Evolutionary conservation across 2,113 vertebrate species (phyloP).

Genomic region (Amazona guildingii): DNA sequence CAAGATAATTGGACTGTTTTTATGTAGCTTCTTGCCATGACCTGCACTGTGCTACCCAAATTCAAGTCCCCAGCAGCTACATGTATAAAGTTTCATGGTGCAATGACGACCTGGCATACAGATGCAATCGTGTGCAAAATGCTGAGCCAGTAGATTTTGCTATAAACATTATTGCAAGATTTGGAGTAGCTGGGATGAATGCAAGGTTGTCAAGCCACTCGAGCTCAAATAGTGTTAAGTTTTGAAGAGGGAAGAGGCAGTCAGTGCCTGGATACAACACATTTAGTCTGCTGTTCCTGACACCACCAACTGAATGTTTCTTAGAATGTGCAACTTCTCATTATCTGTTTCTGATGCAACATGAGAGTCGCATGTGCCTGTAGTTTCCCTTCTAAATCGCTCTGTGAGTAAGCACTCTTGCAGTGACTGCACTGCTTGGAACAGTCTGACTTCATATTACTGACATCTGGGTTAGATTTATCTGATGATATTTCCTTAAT

Average conservation of each 20-base stretch:
- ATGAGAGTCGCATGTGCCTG: neutral
- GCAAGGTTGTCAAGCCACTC: neutral
- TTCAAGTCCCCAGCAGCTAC: neutral
- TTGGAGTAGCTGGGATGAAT: neutral
- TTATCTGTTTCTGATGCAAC: neutral
- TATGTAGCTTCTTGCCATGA: neutral
- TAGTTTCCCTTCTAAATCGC: neutral
- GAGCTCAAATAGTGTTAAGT: neutral
- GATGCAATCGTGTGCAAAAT: neutral
- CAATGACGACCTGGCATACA: neutral
- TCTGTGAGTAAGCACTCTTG: neutral
- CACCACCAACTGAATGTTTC: neutral
- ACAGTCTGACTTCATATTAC: neutral
- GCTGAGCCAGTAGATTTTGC: neutral
- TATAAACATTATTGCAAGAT: neutral
- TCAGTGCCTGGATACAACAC: neutral
- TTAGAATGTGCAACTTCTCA: neutral
- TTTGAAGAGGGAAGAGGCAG: neutral
- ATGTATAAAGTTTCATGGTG: rapidly evolving
- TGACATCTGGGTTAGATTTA: neutral
- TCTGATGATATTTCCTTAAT: neutral
- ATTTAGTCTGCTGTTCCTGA: neutral
- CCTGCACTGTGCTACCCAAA: neutral
- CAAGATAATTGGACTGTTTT: neutral
- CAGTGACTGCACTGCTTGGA: neutral